These are phyloP conservation scores for Eledona agricola DNA, from an alignment of 2,888 invertebrate species.

Conservation along the genomic window DNA sequence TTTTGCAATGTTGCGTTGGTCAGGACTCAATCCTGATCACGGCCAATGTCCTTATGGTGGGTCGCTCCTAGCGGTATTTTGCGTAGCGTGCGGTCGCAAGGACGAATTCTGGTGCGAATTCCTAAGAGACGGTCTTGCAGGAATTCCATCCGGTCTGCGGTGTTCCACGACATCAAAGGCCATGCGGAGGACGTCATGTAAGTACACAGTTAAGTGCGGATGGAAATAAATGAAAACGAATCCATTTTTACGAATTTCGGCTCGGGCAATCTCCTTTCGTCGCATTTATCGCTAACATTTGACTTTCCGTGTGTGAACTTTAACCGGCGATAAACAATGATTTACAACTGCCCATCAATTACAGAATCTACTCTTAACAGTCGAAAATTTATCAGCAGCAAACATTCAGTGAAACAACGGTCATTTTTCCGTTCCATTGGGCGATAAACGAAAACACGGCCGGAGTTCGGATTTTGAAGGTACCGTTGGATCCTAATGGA, in stretches of 20 bases:
- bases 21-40: conserved; percentile 53
- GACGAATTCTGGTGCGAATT: conserved; percentile 42
- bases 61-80: conserved; percentile 59
- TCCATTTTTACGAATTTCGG: too few relatives aligned
- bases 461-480: too few relatives aligned
- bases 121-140: conserved; percentile 10
- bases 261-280: neutral
- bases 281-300: conserved; percentile 42
- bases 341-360: conserved; percentile 34
- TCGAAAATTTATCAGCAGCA: conserved; percentile 27
- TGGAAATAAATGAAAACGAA: too few relatives aligned
- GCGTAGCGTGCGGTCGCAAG: conserved; percentile 52
- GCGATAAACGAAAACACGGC: conserved; percentile 30
- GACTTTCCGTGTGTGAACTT: conserved; percentile 55
- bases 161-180: too few relatives aligned
- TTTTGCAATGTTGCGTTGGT: conserved; percentile 62
- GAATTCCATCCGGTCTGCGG: conserved; percentile 3
- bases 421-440: conserved; percentile 30
- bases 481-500: conserved; percentile 52
- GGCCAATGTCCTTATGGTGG: conserved; percentile 61
- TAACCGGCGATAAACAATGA: conserved; percentile 46
- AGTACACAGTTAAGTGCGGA: too few relatives aligned
- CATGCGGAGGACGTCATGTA: too few relatives aligned
- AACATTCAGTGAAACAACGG: conserved; percentile 26
- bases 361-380: conserved; percentile 4